A percentile compares a stretch with the other conserved stretches of the same genome.
Evolutionary conservation across 2,888 invertebrate species (phyloP).

Genomic region (Napeogenes sylphis): DNA sequence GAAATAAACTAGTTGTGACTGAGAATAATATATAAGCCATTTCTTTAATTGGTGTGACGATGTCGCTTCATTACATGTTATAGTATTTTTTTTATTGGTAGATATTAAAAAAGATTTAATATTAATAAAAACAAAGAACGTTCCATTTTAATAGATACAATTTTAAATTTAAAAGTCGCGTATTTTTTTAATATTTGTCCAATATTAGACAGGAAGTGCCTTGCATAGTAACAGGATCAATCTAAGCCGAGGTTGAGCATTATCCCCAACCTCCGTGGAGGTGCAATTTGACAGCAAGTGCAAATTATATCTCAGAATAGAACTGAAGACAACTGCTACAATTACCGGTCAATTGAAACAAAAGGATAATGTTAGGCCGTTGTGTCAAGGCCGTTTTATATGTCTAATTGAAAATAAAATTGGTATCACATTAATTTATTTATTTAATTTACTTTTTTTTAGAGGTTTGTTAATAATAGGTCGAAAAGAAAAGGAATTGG

Average conservation of each 20-base stretch:
- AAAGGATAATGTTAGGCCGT: conserved; percentile 75
- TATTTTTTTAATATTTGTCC: too few relatives aligned
- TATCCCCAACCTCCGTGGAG: conserved; percentile 51
- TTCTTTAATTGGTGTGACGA: conserved; percentile 34
- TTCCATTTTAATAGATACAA: too few relatives aligned
- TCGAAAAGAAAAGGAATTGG: neutral
- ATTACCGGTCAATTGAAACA: conserved; percentile 75
- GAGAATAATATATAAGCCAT: conserved; percentile 13
- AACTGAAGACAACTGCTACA: conserved; percentile 62
- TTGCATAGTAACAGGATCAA: conserved; percentile 15
- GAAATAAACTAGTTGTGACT: conserved; percentile 9
- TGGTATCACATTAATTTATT: conserved; percentile 42
- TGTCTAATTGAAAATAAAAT: conserved; percentile 67
- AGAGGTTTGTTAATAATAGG: conserved; percentile 15
- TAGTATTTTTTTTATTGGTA: neutral
- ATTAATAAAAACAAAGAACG: too few relatives aligned
- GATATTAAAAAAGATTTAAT: too few relatives aligned
- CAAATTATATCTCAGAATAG: conserved; percentile 74
- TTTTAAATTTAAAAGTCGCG: too few relatives aligned
- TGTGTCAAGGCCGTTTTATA: conserved; percentile 68
- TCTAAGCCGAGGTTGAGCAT: conserved; percentile 19
- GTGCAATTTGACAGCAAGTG: conserved; percentile 71
- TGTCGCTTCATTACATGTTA: conserved; percentile 24
- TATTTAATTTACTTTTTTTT: conserved; percentile 5
- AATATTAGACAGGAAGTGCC: too few relatives aligned